These are phyloP conservation scores for Merluccius polli DNA, from an alignment of 2,797 vertebrate species.

Conservation along the genomic window DNA sequence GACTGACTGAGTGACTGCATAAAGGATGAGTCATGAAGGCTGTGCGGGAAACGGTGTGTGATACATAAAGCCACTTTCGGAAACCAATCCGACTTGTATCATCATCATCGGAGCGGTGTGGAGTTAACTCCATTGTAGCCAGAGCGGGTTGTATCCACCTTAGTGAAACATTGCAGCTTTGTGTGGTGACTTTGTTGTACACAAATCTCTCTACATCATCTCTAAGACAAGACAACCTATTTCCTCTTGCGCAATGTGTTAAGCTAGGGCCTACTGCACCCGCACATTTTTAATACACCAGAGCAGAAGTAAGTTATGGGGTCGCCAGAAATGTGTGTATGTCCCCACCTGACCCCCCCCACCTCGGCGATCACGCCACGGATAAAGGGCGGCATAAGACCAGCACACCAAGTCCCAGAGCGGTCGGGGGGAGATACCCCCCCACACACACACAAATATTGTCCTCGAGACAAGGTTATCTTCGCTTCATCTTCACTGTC, in stretches of 20 bases:
- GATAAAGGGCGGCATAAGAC: neutral
- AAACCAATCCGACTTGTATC: neutral
- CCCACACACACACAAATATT: neutral
- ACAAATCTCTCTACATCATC: neutral
- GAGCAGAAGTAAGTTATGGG: neutral
- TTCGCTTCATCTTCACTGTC: neutral
- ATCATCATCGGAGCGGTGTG: neutral
- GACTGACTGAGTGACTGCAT: neutral
- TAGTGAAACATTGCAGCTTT: neutral
- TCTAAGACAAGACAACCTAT: neutral
- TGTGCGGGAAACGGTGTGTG: slow-evolving; percentile 1
- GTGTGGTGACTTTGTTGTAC: neutral
- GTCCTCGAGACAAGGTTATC: neutral
- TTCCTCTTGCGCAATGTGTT: neutral
- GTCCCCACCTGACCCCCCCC: neutral
- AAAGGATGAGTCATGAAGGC: neutral
- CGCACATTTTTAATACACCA: neutral
- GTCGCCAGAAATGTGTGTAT: neutral
- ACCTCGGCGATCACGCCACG: neutral
- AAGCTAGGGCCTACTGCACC: neutral
- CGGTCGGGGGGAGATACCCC: neutral
- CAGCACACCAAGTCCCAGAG: neutral
- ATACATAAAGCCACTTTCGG: neutral
- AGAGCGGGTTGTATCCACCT: neutral
- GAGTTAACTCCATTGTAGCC: neutral